phyloP scores from a whole-genome alignment of 2,113 vertebrate species.

The Cheirogaleus medius region DNA sequence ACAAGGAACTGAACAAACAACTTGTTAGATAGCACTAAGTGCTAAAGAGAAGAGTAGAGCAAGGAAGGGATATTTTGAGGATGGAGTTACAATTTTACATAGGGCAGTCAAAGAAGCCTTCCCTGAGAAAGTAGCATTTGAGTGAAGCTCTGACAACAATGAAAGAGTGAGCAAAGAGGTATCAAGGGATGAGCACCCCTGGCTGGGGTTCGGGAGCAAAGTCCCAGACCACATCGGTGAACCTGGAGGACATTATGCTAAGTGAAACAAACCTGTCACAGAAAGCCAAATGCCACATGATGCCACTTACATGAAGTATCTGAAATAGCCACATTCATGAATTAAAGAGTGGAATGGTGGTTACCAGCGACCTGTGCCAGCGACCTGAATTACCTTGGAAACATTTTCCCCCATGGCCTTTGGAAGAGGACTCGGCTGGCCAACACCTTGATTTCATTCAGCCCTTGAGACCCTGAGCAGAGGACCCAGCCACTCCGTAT shows the following conservation, averaged over 20 bases:
- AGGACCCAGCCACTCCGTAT: neutral
- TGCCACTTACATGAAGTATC: neutral
- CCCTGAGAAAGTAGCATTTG: neutral
- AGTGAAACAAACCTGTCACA: neutral
- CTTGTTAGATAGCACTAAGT: neutral
- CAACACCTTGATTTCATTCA: neutral
- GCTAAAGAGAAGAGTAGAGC: neutral
- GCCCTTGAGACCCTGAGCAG: neutral
- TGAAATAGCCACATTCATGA: neutral
- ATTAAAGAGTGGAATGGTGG: neutral
- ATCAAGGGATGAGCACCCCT: neutral
- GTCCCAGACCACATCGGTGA: neutral
- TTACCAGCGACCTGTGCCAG: neutral
- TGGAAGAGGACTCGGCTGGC: neutral
- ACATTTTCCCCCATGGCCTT: neutral
- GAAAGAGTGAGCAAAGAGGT: neutral
- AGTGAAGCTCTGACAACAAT: neutral
- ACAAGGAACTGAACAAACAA: neutral
- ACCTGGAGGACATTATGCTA: too few relatives aligned
- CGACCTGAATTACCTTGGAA: neutral
- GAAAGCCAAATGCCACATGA: neutral
- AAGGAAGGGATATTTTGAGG: neutral
- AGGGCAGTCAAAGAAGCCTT: neutral
- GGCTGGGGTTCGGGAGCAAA: neutral
- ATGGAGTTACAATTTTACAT: neutral